Percentiles rank a stretch among this genome's conserved stretches.
These are phyloP conservation scores for Heteractis magnifica DNA, from an alignment of 92 coral and sea anemone genomes.

Conservation along the genomic window DNA sequence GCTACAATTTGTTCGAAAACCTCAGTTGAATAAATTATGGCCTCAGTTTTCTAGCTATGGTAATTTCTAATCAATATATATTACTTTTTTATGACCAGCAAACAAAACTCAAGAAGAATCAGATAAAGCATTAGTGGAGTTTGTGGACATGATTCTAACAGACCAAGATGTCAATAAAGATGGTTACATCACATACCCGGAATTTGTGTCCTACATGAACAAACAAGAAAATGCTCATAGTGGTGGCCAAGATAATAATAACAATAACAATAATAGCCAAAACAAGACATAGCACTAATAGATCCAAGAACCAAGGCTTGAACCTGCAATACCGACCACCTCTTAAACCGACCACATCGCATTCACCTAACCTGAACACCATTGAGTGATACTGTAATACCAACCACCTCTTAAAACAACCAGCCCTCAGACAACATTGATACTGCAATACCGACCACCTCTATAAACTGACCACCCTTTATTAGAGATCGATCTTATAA, in stretches of 20 bases:
- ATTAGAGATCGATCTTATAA: no score
- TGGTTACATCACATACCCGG: conserved; percentile 78
- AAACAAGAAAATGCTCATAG: conserved; percentile 26
- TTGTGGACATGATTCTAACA: conserved; percentile 66
- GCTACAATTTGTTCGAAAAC: no score
- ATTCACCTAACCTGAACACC: neutral
- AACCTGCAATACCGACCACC: neutral
- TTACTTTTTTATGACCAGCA: neutral
- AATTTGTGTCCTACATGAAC: conserved; percentile 63
- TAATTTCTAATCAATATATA: neutral
- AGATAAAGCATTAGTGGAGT: conserved; percentile 42
- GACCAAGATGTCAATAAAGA: conserved; percentile 78
- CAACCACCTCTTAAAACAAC: neutral
- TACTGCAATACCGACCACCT: neutral
- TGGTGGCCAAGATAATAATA: neutral
- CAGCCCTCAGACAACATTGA: neutral
- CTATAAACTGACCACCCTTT: neutral
- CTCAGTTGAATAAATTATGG: no score
- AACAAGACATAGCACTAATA: neutral
- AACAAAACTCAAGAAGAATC: conserved; percentile 14
- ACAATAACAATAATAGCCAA: neutral
- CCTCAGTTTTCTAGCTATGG: no score
- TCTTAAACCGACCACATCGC: neutral
- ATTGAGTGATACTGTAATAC: neutral
- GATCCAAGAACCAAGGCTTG: neutral